Base-by-base conservation (phyloP, 1,140 invertebrate genomes). In the Anastrepha ludens region DNA sequence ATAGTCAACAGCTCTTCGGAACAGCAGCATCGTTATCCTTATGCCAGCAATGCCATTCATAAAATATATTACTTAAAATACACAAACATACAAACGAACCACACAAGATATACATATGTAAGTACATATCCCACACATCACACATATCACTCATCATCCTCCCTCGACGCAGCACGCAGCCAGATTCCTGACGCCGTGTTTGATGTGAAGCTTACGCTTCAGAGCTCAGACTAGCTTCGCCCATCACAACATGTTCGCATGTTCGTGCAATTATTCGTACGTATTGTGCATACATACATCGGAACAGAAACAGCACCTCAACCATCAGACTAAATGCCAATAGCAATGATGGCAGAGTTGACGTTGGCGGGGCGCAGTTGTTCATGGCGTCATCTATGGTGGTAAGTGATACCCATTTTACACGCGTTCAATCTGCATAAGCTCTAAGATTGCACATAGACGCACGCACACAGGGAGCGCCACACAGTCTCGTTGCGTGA, bases 1-100 rank as follows among this genome's bases (percentile, higher is more conserved):
- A 55, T 50, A 81, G 74, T 81, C 47, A 81, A 81, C 44, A 81
- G 74, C 74, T 47, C 74, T 81, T 81, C 11, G 67, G 15, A 74
- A 41, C 67, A 44, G 39, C 39, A 74, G 15, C 41, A 41, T 47
- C 70, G 74, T 29, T 47, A 81, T 50, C 44, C 74, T 29, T 81
- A 50, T 81, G 29, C 29, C 29, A 55, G 74, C 47, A 55, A 17
- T 58, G 74, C 50, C n/a, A 81, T 81, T 81, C 74, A 81, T 55
- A 81, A 81, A 50, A 41, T 55, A 55, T 81, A 15, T 81, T 81
- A 81, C 74, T 55, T 81, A 81, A 81, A 55, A 47, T 41, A 47
- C 67, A 55, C 50, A 55, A 55, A 55, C 11, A 11, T 2, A 55
- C 11, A 55, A 55, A 55, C 11, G 50, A 55, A 55, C 50, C 50